phyloP scores from a whole-genome alignment of 2,888 invertebrate species.

The Brassicogethes aeneus region DNA sequence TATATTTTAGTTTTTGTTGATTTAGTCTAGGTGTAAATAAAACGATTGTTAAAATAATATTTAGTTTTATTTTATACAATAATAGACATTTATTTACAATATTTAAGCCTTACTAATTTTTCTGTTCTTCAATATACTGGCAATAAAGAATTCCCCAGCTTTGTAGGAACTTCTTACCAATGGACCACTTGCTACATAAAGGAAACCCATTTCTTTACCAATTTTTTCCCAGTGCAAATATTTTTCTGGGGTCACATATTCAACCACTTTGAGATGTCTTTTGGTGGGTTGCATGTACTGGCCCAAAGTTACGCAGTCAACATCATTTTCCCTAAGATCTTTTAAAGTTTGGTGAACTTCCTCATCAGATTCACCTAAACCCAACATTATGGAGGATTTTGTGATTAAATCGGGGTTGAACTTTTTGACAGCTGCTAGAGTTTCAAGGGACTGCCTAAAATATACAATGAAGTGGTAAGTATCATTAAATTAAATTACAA shows the following conservation, averaged over 20 bases:
- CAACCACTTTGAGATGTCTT: conserved; percentile 79
- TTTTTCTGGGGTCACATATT: conserved; percentile 94
- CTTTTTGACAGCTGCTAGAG: conserved; percentile 73
- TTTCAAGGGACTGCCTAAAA: conserved; percentile 71
- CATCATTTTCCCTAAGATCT: conserved; percentile 72
- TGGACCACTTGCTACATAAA: conserved; percentile 96
- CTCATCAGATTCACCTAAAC: conserved; percentile 82
- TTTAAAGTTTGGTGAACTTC: conserved; percentile 80
- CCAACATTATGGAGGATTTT: conserved; percentile 97
- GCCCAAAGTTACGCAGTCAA: conserved; percentile 94
- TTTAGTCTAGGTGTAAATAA: not conserved
- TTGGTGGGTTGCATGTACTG: conserved; percentile 99
- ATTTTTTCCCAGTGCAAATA: conserved; percentile 78
- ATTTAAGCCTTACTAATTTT: conserved; percentile 36
- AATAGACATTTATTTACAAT: not conserved
- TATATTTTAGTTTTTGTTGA: conserved; percentile 47
- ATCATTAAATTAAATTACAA: conserved; percentile 4
- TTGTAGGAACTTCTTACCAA: conserved; percentile 94
- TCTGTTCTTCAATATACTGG: conserved; percentile 64
- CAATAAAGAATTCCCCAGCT: conserved; percentile 92
- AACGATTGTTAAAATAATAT: not conserved
- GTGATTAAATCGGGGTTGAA: conserved; percentile 78
- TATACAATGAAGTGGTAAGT: not conserved
- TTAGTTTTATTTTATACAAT: conserved; percentile 1
- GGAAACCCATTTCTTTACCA: conserved; percentile 81